A percentile compares a stretch with the other conserved stretches of the same genome.
phyloP scores from a whole-genome alignment of 1,140 invertebrate species.

The Drosophila mauritiana region DNA sequence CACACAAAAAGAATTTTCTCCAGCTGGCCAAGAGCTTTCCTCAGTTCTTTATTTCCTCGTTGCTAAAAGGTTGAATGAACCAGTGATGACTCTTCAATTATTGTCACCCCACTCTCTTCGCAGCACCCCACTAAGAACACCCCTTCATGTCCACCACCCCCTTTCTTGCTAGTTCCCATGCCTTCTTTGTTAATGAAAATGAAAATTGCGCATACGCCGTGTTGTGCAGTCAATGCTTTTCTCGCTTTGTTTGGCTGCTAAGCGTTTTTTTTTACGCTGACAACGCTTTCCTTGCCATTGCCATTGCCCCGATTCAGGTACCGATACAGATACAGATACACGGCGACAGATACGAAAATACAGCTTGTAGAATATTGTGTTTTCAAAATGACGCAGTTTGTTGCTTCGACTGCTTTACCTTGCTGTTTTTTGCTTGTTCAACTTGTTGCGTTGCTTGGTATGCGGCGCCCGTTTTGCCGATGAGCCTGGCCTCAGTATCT shows the following conservation, averaged over 20 bases:
- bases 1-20: slow-evolving; percentile 19
- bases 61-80: slow-evolving; percentile 55
- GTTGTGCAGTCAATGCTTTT: slow-evolving; percentile 59
- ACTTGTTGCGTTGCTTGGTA: slow-evolving; percentile 71
- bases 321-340: slow-evolving; percentile 28
- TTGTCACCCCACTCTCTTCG: slow-evolving; percentile 38
- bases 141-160: neutral
- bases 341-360: slow-evolving; percentile 19
- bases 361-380: slow-evolving; percentile 44
- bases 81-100: slow-evolving; percentile 70
- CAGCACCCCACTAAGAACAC: neutral
- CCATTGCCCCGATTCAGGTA: slow-evolving; percentile 17
- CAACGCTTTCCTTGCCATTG: slow-evolving; percentile 23
- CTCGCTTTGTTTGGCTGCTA: slow-evolving; percentile 50
- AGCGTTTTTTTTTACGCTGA: slow-evolving; percentile 61
- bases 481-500: slow-evolving; percentile 51
- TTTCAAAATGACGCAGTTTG: slow-evolving; percentile 75
- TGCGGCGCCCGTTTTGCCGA: slow-evolving; percentile 45
- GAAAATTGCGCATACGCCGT: slow-evolving; percentile 75
- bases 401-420: slow-evolving; percentile 37
- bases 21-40: slow-evolving; percentile 28
- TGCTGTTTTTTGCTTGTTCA: slow-evolving; percentile 40
- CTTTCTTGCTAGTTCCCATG: slow-evolving; percentile 11
- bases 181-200: slow-evolving; percentile 66
- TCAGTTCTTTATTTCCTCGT: slow-evolving; percentile 22